Conservation (phyloP, 2,797 vertebrate genomes). For the Babyrousa celebensis region DNA sequence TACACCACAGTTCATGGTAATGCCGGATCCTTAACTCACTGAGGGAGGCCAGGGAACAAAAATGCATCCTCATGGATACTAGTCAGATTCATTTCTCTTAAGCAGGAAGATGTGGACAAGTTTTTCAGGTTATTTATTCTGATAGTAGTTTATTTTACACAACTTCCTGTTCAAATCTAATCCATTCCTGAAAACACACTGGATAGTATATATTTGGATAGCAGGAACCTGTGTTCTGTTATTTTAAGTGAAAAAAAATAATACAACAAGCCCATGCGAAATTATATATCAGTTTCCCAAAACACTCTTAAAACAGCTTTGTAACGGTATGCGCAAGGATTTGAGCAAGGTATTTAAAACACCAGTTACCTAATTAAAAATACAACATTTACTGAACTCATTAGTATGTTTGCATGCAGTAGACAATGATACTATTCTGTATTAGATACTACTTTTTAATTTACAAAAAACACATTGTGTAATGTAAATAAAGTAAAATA, state of each 20-base stretch:
- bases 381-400: neutral
- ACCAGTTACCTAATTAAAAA: neutral
- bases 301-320: neutral
- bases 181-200: neutral
- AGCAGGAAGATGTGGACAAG: neutral
- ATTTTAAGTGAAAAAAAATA: constrained; percentile 32
- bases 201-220: neutral
- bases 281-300: neutral
- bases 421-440: neutral
- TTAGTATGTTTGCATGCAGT: neutral
- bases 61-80: no score
- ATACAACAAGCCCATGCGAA: neutral
- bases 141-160: constrained; percentile 35
- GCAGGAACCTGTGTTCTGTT: neutral
- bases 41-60: no score
- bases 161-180: neutral
- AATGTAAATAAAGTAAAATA: constrained; percentile 28
- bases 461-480: neutral
- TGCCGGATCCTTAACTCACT: no score
- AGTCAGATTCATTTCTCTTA: neutral
- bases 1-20: no score
- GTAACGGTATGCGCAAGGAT: neutral
- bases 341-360: neutral
- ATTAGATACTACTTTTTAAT: neutral
- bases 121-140: constrained; percentile 42